Percentiles rank a stretch among this genome's conserved stretches.
phyloP scores from a whole-genome alignment of 2,888 invertebrate genomes.

The Polyommatus iphigenia region DNA sequence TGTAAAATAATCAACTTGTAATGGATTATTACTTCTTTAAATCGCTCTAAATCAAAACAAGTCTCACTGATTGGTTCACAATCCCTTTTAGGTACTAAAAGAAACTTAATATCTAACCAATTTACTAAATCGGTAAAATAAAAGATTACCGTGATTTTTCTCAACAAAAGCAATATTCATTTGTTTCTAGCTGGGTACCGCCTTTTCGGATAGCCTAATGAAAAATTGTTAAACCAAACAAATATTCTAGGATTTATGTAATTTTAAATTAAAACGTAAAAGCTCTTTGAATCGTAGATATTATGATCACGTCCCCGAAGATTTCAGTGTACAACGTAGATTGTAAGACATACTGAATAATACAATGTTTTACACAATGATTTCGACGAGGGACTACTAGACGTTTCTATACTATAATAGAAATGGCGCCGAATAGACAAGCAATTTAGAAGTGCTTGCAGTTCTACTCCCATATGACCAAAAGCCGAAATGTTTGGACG shows the following conservation, averaged over 20 bases:
- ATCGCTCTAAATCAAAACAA: neutral
- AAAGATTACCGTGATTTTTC: neutral
- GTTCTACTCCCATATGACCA: neutral
- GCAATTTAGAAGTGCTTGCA: neutral
- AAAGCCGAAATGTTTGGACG: neutral
- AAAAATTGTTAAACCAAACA: neutral
- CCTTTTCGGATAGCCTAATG: neutral
- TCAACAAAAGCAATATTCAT: neutral
- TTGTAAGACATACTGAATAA: conserved; percentile 4
- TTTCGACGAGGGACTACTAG: neutral
- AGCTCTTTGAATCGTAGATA: conserved; percentile 2
- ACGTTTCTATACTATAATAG: neutral
- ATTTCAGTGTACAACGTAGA: neutral
- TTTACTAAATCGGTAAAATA: neutral
- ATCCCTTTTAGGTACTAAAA: neutral
- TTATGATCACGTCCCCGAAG: neutral
- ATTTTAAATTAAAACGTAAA: neutral
- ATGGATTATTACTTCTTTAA: neutral
- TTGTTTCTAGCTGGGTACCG: conserved; percentile 3
- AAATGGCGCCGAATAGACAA: neutral
- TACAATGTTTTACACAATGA: neutral
- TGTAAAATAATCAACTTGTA: neutral
- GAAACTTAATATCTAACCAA: neutral
- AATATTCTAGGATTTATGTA: conserved; percentile 8
- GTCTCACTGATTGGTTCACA: neutral